phyloP scores from a whole-genome alignment of 2,797 vertebrate species.

The Thalassophryne amazonica region DNA sequence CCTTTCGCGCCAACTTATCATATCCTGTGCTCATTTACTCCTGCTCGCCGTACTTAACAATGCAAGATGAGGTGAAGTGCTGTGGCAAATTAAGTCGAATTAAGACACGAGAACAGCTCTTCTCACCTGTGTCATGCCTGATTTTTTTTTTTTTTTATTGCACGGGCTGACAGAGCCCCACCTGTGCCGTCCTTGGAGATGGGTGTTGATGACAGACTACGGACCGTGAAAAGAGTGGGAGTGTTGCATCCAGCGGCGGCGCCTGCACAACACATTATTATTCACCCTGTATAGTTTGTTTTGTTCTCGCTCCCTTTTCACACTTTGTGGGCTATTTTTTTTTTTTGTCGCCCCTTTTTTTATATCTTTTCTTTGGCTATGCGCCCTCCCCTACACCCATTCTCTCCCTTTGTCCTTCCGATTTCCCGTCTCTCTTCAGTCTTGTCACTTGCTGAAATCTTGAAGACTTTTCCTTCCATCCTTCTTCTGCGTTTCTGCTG shows the following conservation, averaged over 20 bases:
- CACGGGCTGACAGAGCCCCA: constrained; percentile 68
- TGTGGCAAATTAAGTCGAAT: constrained; percentile 82
- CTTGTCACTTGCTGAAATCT: constrained; percentile 60
- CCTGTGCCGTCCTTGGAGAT: constrained; percentile 58
- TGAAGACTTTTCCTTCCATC: constrained; percentile 44
- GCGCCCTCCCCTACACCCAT: background rate
- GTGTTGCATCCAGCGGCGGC: constrained; percentile 69
- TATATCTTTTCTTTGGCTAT: constrained; percentile 42
- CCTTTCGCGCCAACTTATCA: constrained; percentile 55
- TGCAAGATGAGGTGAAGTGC: constrained; percentile 75
- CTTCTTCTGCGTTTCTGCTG: constrained; percentile 34
- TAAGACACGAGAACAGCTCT: constrained; percentile 77
- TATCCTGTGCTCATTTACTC: constrained; percentile 40
- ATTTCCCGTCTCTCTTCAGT: constrained; percentile 20
- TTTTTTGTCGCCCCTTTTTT: background rate
- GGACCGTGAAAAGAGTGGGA: constrained; percentile 73
- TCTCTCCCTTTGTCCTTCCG: constrained; percentile 37
- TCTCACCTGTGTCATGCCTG: constrained; percentile 78
- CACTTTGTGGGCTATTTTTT: constrained; percentile 46
- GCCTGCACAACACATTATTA: constrained; percentile 61
- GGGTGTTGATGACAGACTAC: constrained; percentile 66
- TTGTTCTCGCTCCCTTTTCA: constrained; percentile 58
- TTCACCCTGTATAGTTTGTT: constrained; percentile 55
- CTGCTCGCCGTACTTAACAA: constrained; percentile 54
- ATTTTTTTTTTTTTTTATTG: constrained; percentile 71